Conservation (phyloP, 2,797 vertebrate genomes). For the Meda fulgida region DNA sequence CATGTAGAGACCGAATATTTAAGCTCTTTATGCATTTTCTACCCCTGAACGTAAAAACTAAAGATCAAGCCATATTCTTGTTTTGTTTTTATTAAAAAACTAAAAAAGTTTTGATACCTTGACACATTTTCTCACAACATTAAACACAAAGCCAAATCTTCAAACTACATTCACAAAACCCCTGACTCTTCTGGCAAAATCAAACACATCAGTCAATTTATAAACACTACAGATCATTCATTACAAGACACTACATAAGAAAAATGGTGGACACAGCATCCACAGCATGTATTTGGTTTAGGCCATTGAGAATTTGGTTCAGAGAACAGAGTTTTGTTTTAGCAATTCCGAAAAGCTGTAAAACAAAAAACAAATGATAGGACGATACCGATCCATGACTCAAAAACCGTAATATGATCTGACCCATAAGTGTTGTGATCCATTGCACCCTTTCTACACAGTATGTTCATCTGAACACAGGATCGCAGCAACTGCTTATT, state of each 20-base stretch:
- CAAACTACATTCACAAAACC: too few species aligned
- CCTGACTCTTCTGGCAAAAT: too few species aligned
- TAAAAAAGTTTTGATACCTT: not conserved
- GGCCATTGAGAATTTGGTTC: not conserved
- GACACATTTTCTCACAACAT: not conserved
- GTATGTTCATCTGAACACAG: not conserved
- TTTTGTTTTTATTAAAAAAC: not conserved
- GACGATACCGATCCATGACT: not conserved
- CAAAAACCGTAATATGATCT: not conserved
- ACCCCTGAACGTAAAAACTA: not conserved
- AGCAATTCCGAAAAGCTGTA: not conserved
- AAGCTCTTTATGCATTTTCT: not conserved
- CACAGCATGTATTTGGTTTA: not conserved
- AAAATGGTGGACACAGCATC: not conserved
- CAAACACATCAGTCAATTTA: not conserved
- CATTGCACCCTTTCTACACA: not conserved
- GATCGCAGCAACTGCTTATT: constrained; percentile 8
- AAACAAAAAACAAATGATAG: not conserved
- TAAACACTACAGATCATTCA: not conserved
- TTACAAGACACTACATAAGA: not conserved
- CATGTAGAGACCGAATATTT: not conserved
- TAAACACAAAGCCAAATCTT: too few species aligned
- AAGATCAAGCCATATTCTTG: not conserved
- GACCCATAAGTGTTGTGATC: not conserved
- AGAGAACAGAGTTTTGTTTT: not conserved